Percentiles rank a stretch among this genome's conserved stretches.
phyloP scores from a whole-genome alignment of 2,888 invertebrate species.

The Camptogramma bilineatum region DNA sequence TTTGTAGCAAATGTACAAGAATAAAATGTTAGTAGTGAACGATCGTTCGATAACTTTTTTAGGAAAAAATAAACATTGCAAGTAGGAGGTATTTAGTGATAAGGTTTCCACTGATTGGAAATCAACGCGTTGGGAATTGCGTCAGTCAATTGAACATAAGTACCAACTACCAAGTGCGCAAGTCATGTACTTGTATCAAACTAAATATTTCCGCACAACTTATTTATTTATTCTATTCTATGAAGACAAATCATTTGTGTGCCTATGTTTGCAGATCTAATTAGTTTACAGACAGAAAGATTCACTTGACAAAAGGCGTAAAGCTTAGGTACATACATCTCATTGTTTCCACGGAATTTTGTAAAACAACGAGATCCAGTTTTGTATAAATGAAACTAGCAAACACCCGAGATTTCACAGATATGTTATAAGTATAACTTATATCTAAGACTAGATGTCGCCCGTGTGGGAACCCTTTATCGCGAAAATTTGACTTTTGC shows the following conservation, averaged over 20 bases:
- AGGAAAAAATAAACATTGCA: neutral
- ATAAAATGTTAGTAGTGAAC: neutral
- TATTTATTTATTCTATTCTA: too few species aligned
- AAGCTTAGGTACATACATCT: neutral
- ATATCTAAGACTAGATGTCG: too few species aligned
- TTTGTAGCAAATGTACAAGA: slow-evolving; percentile 5
- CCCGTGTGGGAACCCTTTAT: too few species aligned
- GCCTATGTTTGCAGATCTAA: neutral
- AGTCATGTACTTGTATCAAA: neutral
- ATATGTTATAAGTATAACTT: too few species aligned
- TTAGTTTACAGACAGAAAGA: neutral
- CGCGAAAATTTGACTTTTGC: too few species aligned
- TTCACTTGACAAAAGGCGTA: neutral
- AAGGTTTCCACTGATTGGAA: neutral
- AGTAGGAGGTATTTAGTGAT: neutral
- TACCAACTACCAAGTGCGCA: neutral
- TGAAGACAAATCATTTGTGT: neutral
- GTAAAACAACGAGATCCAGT: too few species aligned
- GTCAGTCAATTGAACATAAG: neutral
- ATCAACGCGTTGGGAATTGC: neutral
- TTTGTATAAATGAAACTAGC: too few species aligned
- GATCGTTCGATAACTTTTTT: too few species aligned
- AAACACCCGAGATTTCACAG: too few species aligned
- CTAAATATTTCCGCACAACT: neutral
- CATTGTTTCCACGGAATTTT: too few species aligned